These are phyloP conservation scores for Dioctria rufipes DNA, from an alignment of 2,888 invertebrate species.

Conservation along the genomic window DNA sequence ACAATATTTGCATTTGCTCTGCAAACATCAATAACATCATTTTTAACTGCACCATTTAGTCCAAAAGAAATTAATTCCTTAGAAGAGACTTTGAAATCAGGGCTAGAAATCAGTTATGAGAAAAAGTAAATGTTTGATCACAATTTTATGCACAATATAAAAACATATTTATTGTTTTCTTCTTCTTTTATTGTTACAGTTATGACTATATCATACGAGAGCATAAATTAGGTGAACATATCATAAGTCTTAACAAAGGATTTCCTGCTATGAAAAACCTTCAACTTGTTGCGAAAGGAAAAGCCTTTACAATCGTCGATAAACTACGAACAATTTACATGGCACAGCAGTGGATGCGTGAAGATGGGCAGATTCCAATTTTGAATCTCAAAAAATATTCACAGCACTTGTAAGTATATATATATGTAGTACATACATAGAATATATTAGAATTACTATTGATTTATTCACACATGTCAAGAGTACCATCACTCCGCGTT, in stretches of 20 bases:
- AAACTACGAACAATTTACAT: constrained; percentile 49
- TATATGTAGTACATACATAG: too few relatives aligned
- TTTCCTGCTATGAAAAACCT: constrained; percentile 52
- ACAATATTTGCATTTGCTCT: constrained; percentile 48
- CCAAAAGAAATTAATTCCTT: constrained; percentile 39
- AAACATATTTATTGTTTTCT: not conserved
- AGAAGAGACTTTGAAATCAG: constrained; percentile 37
- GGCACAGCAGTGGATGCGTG: constrained; percentile 54
- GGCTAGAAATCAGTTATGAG: constrained; percentile 46
- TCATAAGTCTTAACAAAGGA: constrained; percentile 42
- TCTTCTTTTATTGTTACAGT: constrained; percentile 3
- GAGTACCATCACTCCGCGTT: too few relatives aligned
- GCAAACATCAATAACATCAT: constrained; percentile 55
- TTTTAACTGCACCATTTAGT: constrained; percentile 43
- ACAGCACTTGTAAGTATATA: constrained; percentile 18
- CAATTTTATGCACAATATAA: not conserved
- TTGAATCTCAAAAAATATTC: constrained; percentile 5
- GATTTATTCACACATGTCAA: too few relatives aligned
- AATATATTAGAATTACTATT: too few relatives aligned
- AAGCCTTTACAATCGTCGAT: constrained; percentile 53
- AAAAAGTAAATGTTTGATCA: constrained; percentile 11
- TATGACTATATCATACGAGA: constrained; percentile 47
- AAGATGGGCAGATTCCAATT: constrained; percentile 55
- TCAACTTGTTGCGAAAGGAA: constrained; percentile 51
- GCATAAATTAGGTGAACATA: not conserved